phyloP scores from a whole-genome alignment of 92 coral and sea anemone genomes.

The Heteractis magnifica region DNA sequence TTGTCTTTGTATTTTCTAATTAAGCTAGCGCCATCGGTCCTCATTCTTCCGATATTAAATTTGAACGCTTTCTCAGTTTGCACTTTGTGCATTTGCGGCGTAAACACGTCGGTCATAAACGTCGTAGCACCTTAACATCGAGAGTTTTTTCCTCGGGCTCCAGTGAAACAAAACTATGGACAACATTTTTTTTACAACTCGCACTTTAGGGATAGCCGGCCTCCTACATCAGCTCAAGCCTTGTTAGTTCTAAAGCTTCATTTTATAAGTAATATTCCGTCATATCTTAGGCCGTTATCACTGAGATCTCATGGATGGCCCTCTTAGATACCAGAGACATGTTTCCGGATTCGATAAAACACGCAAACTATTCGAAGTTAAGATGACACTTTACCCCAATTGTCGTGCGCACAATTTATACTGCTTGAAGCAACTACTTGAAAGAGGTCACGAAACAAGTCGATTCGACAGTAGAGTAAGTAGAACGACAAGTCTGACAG shows the following conservation, averaged over 20 bases:
- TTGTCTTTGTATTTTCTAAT: background rate
- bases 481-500: background rate
- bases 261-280: background rate
- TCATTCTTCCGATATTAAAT: background rate
- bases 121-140: background rate
- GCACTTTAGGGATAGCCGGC: too few relatives aligned
- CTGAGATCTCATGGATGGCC: background rate
- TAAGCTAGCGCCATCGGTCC: background rate
- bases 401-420: background rate
- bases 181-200: background rate
- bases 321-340: background rate
- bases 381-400: background rate
- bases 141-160: background rate
- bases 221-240: background rate
- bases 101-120: background rate
- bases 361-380: background rate
- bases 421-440: background rate
- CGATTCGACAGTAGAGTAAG: background rate
- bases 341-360: slow-evolving; percentile 1
- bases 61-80: background rate
- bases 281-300: background rate
- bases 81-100: background rate
- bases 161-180: background rate
- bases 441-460: background rate
- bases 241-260: background rate